Evolutionary conservation across 2,797 vertebrate species (phyloP).

Genomic region (Emys orbicularis): DNA sequence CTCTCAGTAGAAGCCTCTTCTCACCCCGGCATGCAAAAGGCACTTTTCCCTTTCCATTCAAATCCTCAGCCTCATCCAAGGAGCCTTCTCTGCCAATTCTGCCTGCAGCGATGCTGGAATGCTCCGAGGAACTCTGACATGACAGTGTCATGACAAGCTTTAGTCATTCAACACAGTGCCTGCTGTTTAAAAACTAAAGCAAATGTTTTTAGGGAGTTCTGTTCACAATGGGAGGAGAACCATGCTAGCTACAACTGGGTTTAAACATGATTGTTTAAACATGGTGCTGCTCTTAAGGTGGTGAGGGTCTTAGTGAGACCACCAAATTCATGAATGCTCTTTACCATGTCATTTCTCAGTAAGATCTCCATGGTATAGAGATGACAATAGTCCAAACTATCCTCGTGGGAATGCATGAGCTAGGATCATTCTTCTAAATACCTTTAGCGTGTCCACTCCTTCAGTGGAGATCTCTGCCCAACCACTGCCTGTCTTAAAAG

Average conservation of each 20-base stretch:
- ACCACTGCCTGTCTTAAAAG: background rate
- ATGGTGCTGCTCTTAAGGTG: background rate
- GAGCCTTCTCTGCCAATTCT: background rate
- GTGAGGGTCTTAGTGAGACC: background rate
- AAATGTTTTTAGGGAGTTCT: background rate
- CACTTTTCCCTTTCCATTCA: background rate
- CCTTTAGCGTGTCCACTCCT: background rate
- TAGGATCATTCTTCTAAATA: background rate
- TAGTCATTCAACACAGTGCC: fast-evolving
- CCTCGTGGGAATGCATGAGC: background rate
- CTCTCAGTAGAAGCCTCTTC: background rate
- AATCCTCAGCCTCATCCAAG: background rate
- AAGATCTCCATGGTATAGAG: background rate
- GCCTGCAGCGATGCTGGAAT: background rate
- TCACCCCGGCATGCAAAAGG: background rate
- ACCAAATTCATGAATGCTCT: background rate
- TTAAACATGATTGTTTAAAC: background rate
- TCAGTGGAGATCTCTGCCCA: background rate
- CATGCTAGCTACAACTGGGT: background rate
- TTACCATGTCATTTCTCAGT: background rate
- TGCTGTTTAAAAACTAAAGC: background rate
- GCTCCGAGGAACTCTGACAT: background rate
- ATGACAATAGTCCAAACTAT: background rate
- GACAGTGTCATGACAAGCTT: background rate
- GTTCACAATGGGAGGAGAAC: background rate